Evolutionary conservation across 2,797 vertebrate genomes (phyloP).

Genomic region (Petrocephalus sullivani): DNA sequence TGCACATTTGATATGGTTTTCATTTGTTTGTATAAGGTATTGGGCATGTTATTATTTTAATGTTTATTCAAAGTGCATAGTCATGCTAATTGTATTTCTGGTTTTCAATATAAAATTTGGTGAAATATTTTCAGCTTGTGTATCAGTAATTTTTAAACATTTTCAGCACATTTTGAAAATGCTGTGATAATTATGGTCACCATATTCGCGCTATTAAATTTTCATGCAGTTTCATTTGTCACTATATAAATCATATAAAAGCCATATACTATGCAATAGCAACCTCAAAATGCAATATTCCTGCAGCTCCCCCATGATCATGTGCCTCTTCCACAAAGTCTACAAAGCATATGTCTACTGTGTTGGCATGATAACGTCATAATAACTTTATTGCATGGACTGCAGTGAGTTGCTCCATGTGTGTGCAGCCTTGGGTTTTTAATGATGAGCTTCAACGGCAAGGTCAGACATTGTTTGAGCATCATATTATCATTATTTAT

Average conservation of each 20-base stretch:
- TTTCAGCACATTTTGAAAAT: not conserved
- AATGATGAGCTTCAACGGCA: not conserved
- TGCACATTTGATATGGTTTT: not conserved
- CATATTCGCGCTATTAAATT: not conserved
- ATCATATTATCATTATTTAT: not conserved
- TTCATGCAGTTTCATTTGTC: not conserved
- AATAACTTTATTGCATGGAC: not conserved
- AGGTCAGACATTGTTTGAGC: not conserved
- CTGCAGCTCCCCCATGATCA: not conserved
- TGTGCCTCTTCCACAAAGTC: not conserved
- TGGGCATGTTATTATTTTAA: not conserved
- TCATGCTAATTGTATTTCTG: not conserved
- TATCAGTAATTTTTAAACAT: not conserved
- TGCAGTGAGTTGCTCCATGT: conserved; percentile 9
- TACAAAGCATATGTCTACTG: not conserved
- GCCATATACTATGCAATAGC: not conserved
- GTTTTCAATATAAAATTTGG: not conserved
- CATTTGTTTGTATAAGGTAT: not conserved
- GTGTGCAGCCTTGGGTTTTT: not conserved
- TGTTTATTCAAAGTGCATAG: not conserved
- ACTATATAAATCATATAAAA: not conserved
- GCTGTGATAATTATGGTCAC: not conserved
- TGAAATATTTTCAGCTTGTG: not conserved
- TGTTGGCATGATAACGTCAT: not conserved
- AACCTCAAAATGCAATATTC: not conserved